phyloP scores from a whole-genome alignment of 2,113 vertebrate genomes.

The Prietella phreatophila region DNA sequence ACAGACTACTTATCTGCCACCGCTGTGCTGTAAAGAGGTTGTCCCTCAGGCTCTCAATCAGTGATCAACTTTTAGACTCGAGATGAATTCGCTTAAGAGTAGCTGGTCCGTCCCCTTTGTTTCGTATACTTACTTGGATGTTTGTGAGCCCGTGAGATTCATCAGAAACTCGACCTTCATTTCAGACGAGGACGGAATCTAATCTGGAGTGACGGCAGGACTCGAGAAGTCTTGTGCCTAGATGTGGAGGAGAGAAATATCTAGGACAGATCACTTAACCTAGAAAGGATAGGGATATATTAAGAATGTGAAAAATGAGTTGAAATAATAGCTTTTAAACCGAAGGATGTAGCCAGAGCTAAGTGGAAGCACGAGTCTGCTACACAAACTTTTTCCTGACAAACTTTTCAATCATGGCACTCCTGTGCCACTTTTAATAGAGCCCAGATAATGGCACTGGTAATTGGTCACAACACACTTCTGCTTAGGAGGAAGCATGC shows the following conservation, averaged over 20 bases:
- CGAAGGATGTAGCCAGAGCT: neutral
- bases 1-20: conserved; percentile 17
- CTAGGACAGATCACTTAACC: neutral
- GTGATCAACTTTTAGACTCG: conserved; percentile 35
- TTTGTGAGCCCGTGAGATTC: neutral
- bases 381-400: conserved; percentile 42
- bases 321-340: neutral
- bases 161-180: conserved; percentile 6
- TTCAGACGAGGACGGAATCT: neutral
- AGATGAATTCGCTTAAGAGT: conserved; percentile 8
- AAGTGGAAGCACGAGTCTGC: neutral
- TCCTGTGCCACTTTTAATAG: conserved; percentile 70
- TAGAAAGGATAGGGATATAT: neutral
- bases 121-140: neutral
- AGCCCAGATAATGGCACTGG: conserved; percentile 67
- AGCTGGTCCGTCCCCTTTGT: neutral
- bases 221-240: neutral
- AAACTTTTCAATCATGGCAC: conserved; percentile 74
- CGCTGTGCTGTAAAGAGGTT: conserved; percentile 23
- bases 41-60: conserved; percentile 30
- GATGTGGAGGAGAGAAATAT: neutral
- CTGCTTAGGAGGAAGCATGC: conserved; percentile 69
- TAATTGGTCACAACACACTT: conserved; percentile 69
- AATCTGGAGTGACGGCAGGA: neutral
- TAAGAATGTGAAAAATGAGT: neutral